A percentile compares a stretch with the other conserved stretches of the same genome.
phyloP scores from a whole-genome alignment of 2,113 vertebrate genomes.

The Podocnemis expansa region DNA sequence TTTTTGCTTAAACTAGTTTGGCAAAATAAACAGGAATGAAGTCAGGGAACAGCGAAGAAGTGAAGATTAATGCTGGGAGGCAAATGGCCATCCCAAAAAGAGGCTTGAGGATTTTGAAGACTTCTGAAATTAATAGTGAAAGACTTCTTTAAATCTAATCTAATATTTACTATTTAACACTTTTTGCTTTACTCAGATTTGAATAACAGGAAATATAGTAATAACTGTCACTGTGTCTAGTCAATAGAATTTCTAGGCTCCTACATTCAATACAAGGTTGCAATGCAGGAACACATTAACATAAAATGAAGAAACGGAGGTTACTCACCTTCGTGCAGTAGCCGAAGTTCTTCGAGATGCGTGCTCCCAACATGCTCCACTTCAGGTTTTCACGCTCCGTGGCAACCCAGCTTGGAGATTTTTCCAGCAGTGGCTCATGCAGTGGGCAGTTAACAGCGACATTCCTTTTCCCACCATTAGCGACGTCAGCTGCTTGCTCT shows the following conservation, averaged over 20 bases:
- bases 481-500: too few relatives aligned
- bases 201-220: accelerated
- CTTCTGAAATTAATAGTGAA: not conserved
- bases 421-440: too few relatives aligned
- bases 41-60: not conserved
- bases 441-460: too few relatives aligned
- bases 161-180: accelerated
- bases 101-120: not conserved
- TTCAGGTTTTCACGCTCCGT: too few relatives aligned
- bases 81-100: not conserved
- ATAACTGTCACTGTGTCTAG: accelerated
- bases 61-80: not conserved
- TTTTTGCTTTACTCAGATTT: accelerated
- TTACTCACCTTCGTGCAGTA: too few relatives aligned
- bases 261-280: not conserved
- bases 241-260: not conserved
- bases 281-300: not conserved
- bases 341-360: too few relatives aligned
- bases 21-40: not conserved
- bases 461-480: too few relatives aligned
- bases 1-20: not conserved
- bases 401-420: too few relatives aligned
- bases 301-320: too few relatives aligned
- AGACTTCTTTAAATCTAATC: not conserved
- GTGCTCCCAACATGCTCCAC: too few relatives aligned